phyloP scores from a whole-genome alignment of 2,888 invertebrate genomes.

The Nephrotoma appendiculata region DNA sequence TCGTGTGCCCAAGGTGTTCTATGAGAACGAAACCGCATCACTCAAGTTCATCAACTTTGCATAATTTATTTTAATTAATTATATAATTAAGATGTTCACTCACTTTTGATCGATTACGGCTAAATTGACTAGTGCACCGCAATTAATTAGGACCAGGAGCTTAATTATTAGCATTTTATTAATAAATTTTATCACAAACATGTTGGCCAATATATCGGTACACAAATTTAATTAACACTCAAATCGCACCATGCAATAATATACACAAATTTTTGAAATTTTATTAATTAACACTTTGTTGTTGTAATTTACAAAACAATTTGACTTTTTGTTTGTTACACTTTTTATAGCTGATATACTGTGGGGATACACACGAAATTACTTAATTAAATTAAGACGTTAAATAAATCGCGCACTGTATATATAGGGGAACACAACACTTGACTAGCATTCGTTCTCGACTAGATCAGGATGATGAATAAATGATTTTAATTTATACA shows the following conservation, averaged over 20 bases:
- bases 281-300: too few species aligned
- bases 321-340: too few species aligned
- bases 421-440: too few species aligned
- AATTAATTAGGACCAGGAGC: background rate
- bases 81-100: background rate
- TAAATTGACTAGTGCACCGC: background rate
- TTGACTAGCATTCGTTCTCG: background rate
- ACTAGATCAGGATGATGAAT: background rate
- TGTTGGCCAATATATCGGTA: background rate
- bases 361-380: too few species aligned
- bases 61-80: background rate
- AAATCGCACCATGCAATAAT: too few species aligned
- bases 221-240: background rate
- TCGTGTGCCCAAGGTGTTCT: background rate
- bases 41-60: background rate
- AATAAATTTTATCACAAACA: background rate
- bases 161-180: background rate
- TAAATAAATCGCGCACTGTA: too few species aligned
- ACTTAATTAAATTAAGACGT: too few species aligned
- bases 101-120: background rate
- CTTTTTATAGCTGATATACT: too few species aligned
- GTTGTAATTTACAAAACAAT: too few species aligned
- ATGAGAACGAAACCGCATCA: background rate
- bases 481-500: background rate
- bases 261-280: too few species aligned